A percentile compares a stretch with the other conserved stretches of the same genome.
Evolutionary conservation across 2,888 invertebrate genomes (phyloP).

Genomic region (Cephus pulcher): DNA sequence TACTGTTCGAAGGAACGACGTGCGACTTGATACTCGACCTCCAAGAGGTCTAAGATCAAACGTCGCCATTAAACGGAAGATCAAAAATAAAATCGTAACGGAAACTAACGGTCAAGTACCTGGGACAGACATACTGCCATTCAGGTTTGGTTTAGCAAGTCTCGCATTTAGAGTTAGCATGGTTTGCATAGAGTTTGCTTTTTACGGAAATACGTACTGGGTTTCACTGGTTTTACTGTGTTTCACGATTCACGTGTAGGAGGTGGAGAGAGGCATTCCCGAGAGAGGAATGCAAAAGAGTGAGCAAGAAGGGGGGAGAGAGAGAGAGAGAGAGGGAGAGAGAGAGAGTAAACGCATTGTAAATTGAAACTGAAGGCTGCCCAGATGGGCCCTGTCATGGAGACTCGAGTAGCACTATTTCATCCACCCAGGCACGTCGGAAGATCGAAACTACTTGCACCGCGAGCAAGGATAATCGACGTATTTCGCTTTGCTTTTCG

Average conservation of each 20-base stretch:
- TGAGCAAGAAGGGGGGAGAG: conserved; percentile 21
- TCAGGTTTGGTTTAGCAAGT: not conserved
- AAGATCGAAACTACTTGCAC: conserved; percentile 21
- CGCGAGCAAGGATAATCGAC: not conserved
- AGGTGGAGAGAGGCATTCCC: conserved; percentile 41
- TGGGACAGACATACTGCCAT: not conserved
- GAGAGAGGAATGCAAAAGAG: conserved; percentile 32
- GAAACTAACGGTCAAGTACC: not conserved
- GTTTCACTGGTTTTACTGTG: conserved; percentile 15
- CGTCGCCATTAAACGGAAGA: not conserved
- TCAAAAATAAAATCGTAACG: not conserved
- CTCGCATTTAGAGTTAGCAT: not conserved
- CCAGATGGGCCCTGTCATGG: conserved; percentile 52
- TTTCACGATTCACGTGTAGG: conserved; percentile 47
- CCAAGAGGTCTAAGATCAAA: not conserved
- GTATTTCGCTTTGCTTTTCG: not conserved
- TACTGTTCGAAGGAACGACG: not conserved
- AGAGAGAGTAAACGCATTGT: conserved; percentile 38
- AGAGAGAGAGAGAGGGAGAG: conserved; percentile 2
- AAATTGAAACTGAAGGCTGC: conserved; percentile 57
- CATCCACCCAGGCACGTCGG: conserved; percentile 42
- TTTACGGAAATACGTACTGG: not conserved
- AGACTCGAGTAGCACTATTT: conserved; percentile 50
- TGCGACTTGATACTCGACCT: not conserved
- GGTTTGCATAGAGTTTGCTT: not conserved